Percentiles rank a stretch among this genome's conserved stretches.
Evolutionary conservation across 2,113 vertebrate species (phyloP).

Genomic region (Vireo altiloquus): DNA sequence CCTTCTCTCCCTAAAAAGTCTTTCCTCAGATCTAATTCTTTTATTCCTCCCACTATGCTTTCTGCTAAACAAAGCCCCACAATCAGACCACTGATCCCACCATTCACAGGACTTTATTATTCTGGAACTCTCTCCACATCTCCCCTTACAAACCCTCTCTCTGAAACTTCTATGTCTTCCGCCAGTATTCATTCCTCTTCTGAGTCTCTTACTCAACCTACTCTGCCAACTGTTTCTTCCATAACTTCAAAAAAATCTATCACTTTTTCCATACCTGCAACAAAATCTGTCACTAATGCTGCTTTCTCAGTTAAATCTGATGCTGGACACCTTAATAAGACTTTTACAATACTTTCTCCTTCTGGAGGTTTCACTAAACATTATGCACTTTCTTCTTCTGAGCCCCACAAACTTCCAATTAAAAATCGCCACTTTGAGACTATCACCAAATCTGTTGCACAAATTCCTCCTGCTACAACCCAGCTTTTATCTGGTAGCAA

Average conservation of each 20-base stretch:
- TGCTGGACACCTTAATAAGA: neutral
- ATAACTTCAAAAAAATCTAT: neutral
- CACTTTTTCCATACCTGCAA: neutral
- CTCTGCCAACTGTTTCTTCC: neutral
- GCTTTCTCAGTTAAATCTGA: neutral
- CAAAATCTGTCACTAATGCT: neutral
- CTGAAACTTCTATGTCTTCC: neutral
- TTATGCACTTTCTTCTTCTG: neutral
- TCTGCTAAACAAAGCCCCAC: neutral
- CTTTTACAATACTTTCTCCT: slow-evolving; percentile 13
- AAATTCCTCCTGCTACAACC: neutral
- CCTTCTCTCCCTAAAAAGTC: neutral
- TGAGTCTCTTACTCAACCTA: neutral
- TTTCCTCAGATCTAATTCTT: neutral
- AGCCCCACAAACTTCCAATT: neutral
- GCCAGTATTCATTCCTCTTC: neutral
- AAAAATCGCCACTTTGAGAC: neutral
- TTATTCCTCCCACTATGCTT: neutral
- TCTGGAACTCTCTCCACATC: neutral
- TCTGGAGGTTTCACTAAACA: slow-evolving; percentile 21
- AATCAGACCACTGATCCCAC: neutral
- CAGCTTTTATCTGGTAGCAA: neutral
- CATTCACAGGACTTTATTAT: neutral
- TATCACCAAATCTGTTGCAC: neutral
- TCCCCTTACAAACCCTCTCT: neutral